Base-by-base conservation (phyloP, 2,888 invertebrate genomes). In the Nomada ferruginata region DNA sequence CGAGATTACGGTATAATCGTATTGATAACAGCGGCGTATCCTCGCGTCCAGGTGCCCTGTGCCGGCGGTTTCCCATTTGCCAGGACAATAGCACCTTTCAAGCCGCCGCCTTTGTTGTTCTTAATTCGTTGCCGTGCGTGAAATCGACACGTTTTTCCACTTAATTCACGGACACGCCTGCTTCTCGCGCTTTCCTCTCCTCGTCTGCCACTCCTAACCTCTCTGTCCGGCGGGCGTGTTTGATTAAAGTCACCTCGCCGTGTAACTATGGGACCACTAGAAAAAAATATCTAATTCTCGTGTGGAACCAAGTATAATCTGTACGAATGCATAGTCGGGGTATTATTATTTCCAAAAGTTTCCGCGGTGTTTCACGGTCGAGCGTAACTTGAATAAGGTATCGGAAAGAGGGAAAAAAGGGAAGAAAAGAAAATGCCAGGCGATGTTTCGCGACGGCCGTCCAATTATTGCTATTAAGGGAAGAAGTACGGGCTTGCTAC, bases 91-190 rank as follows among this genome's bases (percentile, higher is more conserved):
- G 55, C 83, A 36, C 87, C 89, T 89, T 89, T 87, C 87, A 89
- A 89, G 89, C 87, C 88, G 82, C 84, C 78, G 78, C 87, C 69
- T 88, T 89, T 89, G 87, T 20, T 89, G 72, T 82, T 79, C 79
- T 83, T 89, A 89, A 89, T 89, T 83, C 82, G 81, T 79, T 83
- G 80, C 89, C 84, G 89, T 89, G 87, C 89, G 89, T 89, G 89
- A 89, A 89, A 89, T 89, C 88, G 87, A 89, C 87, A 89, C 86
- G 89, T 89, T 89, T 89, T 89, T 87, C 89, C 85, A 87, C 87
- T 89, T 89, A 89, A 89, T 89, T 89, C 87, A 86, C 89, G 81
- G 84, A 85, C 89, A 86, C 87, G 83, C 80, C 82, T 76, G 72
- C 71, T 80, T 61, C 75, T 73, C 80, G 68, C 64, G 66, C 77